Evolutionary conservation across 2,113 vertebrate species (phyloP).

Genomic region (Merops nubicus): DNA sequence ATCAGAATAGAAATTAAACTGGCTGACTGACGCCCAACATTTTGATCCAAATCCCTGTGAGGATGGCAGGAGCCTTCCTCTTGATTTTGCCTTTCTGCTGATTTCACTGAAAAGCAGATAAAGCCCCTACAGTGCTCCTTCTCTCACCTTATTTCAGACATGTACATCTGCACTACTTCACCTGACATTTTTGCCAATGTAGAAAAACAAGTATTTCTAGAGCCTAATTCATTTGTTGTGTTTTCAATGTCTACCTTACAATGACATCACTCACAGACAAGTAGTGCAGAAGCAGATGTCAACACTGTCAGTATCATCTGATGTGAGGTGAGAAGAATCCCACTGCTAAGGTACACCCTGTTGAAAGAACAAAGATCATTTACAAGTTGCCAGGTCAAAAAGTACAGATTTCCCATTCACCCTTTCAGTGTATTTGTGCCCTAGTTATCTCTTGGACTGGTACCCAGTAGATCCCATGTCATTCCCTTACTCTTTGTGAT

Average conservation of each 20-base stretch:
- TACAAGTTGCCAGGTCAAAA: not conserved
- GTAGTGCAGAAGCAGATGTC: not conserved
- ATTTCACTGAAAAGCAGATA: not conserved
- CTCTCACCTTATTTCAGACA: not conserved
- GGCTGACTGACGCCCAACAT: not conserved
- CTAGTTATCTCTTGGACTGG: not conserved
- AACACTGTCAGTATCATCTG: not conserved
- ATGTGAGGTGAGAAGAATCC: not conserved
- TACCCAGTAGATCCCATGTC: not conserved
- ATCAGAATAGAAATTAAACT: not conserved
- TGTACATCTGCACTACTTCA: not conserved
- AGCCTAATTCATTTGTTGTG: not conserved
- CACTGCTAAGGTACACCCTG: not conserved
- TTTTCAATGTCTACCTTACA: not conserved
- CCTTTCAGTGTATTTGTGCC: not conserved
- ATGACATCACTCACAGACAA: not conserved
- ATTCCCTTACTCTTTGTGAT: not conserved
- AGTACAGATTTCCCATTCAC: not conserved
- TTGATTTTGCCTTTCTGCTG: not conserved
- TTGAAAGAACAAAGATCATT: not conserved
- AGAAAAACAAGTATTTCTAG: not conserved
- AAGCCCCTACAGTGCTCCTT: not conserved
- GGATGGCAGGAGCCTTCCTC: not conserved
- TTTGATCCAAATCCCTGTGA: not conserved
- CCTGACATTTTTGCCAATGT: not conserved